A percentile compares a stretch with the other conserved stretches of the same genome.
Conservation (phyloP, 2,888 invertebrate genomes). For the Ferrisia virgata region DNA sequence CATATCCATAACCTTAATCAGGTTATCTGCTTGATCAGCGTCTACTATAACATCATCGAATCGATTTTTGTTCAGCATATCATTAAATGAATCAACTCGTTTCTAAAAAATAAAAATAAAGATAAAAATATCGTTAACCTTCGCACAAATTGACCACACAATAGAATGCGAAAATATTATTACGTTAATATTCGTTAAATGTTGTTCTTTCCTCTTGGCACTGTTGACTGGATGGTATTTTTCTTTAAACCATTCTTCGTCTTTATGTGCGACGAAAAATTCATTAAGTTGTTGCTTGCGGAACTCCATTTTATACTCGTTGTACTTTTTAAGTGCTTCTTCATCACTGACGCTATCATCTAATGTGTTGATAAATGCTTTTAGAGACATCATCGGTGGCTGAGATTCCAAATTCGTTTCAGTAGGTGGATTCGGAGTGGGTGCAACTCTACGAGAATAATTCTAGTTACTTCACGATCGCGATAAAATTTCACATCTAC, state of each 20-base stretch:
- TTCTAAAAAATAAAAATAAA: conserved; percentile 58
- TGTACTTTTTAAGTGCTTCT: conserved; percentile 93
- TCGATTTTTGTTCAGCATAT: conserved; percentile 70
- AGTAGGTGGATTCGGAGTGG: conserved; percentile 33
- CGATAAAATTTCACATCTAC: neutral
- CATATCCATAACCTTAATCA: conserved; percentile 87
- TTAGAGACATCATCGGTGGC: conserved; percentile 94
- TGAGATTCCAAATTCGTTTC: conserved; percentile 63
- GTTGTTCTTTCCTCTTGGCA: conserved; percentile 82
- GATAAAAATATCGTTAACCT: conserved; percentile 6
- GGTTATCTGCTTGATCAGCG: conserved; percentile 72
- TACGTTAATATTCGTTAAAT: conserved; percentile 76
- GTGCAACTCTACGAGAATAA: neutral
- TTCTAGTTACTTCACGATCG: neutral
- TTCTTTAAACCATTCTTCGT: conserved; percentile 99
- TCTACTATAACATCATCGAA: conserved; percentile 80
- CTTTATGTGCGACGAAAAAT: conserved; percentile 98
- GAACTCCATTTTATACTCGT: conserved; percentile 97
- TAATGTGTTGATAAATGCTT: conserved; percentile 91
- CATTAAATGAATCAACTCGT: conserved; percentile 84
- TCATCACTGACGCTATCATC: conserved; percentile 97
- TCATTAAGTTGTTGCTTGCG: conserved; percentile 94
- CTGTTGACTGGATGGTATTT: conserved; percentile 99
- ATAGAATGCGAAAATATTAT: conserved; percentile 35
- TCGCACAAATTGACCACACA: neutral